A percentile compares a stretch with the other conserved stretches of the same genome.
Conservation (phyloP, 2,113 vertebrate genomes). For the Solenodon paradoxus region DNA sequence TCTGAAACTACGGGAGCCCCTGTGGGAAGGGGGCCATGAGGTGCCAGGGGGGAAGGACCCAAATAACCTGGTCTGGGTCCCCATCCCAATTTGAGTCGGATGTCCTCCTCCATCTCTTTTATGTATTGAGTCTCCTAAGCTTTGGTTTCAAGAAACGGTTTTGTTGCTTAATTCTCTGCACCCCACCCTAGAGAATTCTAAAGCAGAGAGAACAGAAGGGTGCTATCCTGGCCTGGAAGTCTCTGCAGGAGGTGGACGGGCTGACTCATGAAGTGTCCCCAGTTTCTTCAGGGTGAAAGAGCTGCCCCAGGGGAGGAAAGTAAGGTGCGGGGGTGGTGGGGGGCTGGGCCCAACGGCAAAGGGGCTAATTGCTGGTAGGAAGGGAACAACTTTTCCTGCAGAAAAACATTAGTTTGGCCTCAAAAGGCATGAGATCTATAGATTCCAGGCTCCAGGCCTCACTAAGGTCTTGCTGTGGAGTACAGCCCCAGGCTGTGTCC, state of each 20-base stretch:
- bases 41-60: not conserved
- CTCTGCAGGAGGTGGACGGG: not conserved
- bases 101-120: not conserved
- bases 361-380: not conserved
- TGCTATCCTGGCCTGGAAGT: not conserved
- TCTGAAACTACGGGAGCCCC: not conserved
- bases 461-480: no score
- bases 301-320: not conserved
- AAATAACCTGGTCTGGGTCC: not conserved
- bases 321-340: not conserved
- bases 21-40: not conserved
- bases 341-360: not conserved
- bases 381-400: not conserved
- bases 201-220: not conserved
- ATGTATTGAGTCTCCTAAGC: not conserved
- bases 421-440: not conserved
- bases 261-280: not conserved
- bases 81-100: not conserved
- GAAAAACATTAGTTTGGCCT: not conserved
- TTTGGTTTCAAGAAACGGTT: not conserved
- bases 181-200: not conserved
- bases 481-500: not conserved
- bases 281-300: not conserved
- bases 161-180: not conserved
- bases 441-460: not conserved